A percentile compares a stretch with the other conserved stretches of the same genome.
Evolutionary conservation across 2,888 invertebrate species (phyloP).

Genomic region (Caenorhabditis auriculariae): DNA sequence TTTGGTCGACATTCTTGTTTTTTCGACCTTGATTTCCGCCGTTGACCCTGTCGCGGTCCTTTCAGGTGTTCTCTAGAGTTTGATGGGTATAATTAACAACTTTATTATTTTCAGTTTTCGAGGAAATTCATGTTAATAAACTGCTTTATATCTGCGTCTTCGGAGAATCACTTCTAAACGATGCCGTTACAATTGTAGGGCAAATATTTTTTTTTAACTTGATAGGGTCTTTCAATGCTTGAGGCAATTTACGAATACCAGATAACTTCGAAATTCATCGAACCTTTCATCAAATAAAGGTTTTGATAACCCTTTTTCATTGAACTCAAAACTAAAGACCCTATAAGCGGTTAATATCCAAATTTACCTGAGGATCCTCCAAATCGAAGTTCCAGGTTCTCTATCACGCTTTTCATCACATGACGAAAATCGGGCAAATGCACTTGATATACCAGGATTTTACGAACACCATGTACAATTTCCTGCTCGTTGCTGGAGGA

Average conservation of each 20-base stretch:
- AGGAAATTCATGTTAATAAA: slow-evolving; percentile 60
- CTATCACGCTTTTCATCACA: slow-evolving; percentile 50
- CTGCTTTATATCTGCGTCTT: slow-evolving; percentile 84
- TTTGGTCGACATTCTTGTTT: slow-evolving; percentile 48
- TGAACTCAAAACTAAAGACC: neutral
- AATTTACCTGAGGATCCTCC: too few relatives aligned
- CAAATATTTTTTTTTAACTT: neutral
- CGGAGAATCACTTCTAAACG: slow-evolving; percentile 93
- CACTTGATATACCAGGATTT: slow-evolving; percentile 47
- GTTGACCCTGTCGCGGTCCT: slow-evolving; percentile 62
- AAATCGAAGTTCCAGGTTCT: slow-evolving; percentile 35
- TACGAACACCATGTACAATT: slow-evolving; percentile 39
- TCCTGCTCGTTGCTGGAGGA: slow-evolving; percentile 53
- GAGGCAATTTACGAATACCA: too few relatives aligned
- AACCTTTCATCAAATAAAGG: neutral
- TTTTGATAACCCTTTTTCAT: neutral
- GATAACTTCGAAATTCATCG: too few relatives aligned
- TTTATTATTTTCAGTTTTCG: slow-evolving; percentile 43
- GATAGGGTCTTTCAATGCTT: too few relatives aligned
- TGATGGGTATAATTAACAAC: neutral
- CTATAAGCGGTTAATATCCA: too few relatives aligned
- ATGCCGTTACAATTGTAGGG: slow-evolving; percentile 86
- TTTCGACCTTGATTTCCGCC: slow-evolving; percentile 53
- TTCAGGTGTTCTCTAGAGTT: slow-evolving; percentile 12
- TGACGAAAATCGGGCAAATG: slow-evolving; percentile 48